These are phyloP conservation scores for Lucilia cuprina DNA, from an alignment of 1,140 invertebrate species.

Conservation along the genomic window DNA sequence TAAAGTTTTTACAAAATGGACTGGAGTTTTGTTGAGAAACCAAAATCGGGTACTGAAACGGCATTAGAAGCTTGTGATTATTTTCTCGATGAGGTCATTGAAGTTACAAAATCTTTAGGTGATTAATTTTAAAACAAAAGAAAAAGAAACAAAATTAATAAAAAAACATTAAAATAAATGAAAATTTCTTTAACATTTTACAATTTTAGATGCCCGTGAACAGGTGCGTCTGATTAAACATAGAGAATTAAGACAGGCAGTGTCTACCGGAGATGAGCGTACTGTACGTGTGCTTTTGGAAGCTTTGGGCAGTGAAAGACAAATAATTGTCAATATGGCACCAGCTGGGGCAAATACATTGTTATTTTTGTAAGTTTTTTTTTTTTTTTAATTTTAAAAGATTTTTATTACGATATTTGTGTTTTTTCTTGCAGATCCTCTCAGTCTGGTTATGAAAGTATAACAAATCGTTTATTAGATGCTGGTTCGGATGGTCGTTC, in stretches of 20 bases:
- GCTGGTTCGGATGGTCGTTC: conserved; percentile 84
- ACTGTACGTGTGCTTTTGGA: conserved; percentile 72
- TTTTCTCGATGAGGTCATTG: conserved; percentile 70
- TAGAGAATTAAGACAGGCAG: conserved; percentile 75
- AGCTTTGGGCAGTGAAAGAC: conserved; percentile 71
- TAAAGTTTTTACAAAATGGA: conserved; percentile 44
- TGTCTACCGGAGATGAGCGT: conserved; percentile 72
- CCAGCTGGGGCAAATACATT: conserved; percentile 86
- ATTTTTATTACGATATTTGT: not conserved
- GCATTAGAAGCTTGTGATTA: conserved; percentile 74
- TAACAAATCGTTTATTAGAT: conserved; percentile 81
- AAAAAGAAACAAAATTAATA: not conserved
- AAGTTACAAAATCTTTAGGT: conserved; percentile 47
- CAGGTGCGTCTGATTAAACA: conserved; percentile 74
- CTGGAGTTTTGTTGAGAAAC: conserved; percentile 58
- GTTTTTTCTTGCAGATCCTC: conserved; percentile 69
- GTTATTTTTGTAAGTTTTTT: conserved; percentile 76
- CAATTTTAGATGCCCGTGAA: conserved; percentile 73
- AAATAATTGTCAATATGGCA: conserved; percentile 82
- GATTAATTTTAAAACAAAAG: conserved; percentile 13
- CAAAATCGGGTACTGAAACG: conserved; percentile 64
- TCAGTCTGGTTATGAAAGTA: conserved; percentile 81
- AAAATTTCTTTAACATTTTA: not conserved
- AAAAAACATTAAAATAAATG: not conserved
- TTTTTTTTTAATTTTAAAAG: not conserved